Base-by-base conservation (phyloP, 2,888 invertebrate species). In the Sipha maydis region DNA sequence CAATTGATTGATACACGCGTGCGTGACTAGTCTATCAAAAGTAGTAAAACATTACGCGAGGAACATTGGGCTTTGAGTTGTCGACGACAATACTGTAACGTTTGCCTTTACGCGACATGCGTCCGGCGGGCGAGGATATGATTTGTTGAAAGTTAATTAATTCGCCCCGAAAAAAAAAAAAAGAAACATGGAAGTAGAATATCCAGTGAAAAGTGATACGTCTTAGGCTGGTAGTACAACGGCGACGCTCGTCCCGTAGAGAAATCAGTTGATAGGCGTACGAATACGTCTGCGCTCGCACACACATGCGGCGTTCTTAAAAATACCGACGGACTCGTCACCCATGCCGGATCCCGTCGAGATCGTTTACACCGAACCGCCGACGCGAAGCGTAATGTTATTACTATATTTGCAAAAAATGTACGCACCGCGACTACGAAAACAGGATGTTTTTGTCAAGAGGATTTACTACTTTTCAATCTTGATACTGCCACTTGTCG, bases 121-220 rank as follows among this genome's bases (percentile, higher is more conserved):
- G 69, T 31, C 69, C 19, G 5, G 14, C 82, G 82, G 11, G 21
- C 69, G 41, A 48, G 28, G 14, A 14, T 61, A 61, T 21, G 82
- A 83, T 83, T 31, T n/a, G 83, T 71, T 54, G 17, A 71, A 83
- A 54, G 71, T 54, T 54, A 83, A 71, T 71, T 71, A 71, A 83
- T 83, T 54, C 71, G 83, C 54, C 25, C n/a, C n/a, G n/a, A n/a
- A n/a, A n/a, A n/a, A n/a, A 31, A 31, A 67, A 38, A 61, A 48
- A 14, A 48, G 41, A 38, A 48, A 83, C 75, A 75, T 38, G 75
- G n/a, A 28, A 84, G 84, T 75, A 38, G 84, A 84, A 76, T 76
- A 76, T 84, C 61, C 75, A 84, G 84, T 84, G 84, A 84, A 84
- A 84, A 75, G 56, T 38, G 84, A 84, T 84, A 84, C 76, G 84